These are phyloP conservation scores for Carposina sasakii DNA, from an alignment of 1,140 invertebrate species.

Conservation along the genomic window DNA sequence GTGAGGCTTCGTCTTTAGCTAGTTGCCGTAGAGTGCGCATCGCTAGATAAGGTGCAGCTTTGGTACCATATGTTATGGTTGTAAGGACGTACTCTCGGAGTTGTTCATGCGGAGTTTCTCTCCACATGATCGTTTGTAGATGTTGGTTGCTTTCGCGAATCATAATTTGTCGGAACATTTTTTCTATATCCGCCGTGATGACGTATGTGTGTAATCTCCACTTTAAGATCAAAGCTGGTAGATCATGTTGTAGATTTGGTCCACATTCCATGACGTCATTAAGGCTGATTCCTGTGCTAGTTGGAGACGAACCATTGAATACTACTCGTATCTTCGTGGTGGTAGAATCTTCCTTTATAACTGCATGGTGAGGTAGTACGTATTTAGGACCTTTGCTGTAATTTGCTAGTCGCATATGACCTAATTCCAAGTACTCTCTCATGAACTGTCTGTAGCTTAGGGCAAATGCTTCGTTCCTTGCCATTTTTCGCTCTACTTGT, in stretches of 20 bases:
- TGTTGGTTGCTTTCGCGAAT: conserved; percentile 24
- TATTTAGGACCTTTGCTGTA: not conserved
- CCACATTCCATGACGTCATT: not conserved
- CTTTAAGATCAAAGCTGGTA: not conserved
- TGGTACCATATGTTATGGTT: conserved; percentile 34
- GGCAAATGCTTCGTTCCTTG: conserved; percentile 11
- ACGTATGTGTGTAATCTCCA: conserved; percentile 5
- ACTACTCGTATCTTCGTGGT: not conserved
- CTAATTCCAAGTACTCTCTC: conserved; percentile 27
- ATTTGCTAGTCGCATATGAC: conserved; percentile 25
- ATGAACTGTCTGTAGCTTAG: conserved; percentile 21
- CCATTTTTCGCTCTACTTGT: conserved; percentile 17
- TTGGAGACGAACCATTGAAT: not conserved
- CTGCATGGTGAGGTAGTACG: not conserved
- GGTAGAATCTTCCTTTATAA: not conserved
- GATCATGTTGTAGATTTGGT: not conserved
- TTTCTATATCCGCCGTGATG: conserved; percentile 37
- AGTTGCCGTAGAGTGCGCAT: conserved; percentile 19
- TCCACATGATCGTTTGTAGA: conserved; percentile 49
- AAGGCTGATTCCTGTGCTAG: not conserved
- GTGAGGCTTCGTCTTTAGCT: conserved; percentile 19
- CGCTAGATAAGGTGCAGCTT: conserved; percentile 38
- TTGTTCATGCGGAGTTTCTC: conserved; percentile 2
- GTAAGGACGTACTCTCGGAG: conserved; percentile 23
- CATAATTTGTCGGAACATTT: conserved; percentile 39